Conservation (phyloP, 2,888 invertebrate species). For the Drosophila quinaria region DNA sequence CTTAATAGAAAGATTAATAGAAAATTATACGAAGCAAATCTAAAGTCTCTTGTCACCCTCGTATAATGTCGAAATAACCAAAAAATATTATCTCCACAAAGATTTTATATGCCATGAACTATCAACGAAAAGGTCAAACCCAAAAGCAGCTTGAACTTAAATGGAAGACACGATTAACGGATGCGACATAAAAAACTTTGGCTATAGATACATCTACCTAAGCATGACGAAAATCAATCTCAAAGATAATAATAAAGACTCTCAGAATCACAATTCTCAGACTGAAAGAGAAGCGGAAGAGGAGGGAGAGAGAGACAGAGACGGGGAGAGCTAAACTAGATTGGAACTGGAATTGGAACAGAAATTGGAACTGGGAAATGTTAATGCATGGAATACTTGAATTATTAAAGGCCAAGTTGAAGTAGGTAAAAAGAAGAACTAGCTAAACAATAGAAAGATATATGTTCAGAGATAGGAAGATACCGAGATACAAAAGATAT, state of each 20-base stretch:
- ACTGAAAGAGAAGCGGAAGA: conserved; percentile 1
- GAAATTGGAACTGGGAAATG: conserved; percentile 38
- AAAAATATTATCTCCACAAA: background rate
- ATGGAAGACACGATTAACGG: conserved; percentile 16
- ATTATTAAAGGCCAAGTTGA: conserved; percentile 13
- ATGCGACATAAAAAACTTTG: conserved; percentile 23
- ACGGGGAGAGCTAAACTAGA: conserved; percentile 1
- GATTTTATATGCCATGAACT: conserved; percentile 8
- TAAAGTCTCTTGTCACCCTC: background rate
- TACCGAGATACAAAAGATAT: conserved; percentile 68
- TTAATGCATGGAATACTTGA: conserved; percentile 40
- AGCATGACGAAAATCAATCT: conserved; percentile 68
- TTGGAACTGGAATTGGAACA: conserved; percentile 40
- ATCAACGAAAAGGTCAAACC: conserved; percentile 8
- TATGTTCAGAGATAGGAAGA: conserved; percentile 47
- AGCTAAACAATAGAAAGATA: conserved; percentile 44
- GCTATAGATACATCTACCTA: conserved; percentile 35
- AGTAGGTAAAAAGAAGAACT: conserved; percentile 35
- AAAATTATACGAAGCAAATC: background rate
- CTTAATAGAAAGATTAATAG: background rate
- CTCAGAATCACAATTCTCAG: conserved; percentile 40
- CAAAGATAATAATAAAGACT: conserved; percentile 15
- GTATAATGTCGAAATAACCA: background rate
- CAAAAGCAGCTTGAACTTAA: conserved; percentile 59
- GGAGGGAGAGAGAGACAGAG: conserved; percentile 6